These are phyloP conservation scores for Parasteatoda lunata DNA, from an alignment of 2,888 invertebrate species.

Conservation along the genomic window DNA sequence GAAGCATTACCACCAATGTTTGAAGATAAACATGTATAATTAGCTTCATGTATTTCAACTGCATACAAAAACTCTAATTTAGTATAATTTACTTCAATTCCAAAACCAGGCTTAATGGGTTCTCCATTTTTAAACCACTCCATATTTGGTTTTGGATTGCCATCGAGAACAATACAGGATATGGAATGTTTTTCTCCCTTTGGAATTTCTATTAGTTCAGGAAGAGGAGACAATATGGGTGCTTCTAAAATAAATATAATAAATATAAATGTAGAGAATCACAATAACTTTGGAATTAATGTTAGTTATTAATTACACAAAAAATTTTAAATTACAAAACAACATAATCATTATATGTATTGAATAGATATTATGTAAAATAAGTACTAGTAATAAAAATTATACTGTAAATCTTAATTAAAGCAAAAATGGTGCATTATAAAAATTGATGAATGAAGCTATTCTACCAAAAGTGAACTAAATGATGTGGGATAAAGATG, in stretches of 20 bases:
- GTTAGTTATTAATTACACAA: background rate
- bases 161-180: slow-evolving; percentile 75
- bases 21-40: slow-evolving; percentile 48
- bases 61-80: slow-evolving; percentile 47
- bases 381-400: no score
- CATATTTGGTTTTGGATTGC: slow-evolving; percentile 71
- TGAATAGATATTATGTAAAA: no score
- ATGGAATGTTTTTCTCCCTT: slow-evolving; percentile 74
- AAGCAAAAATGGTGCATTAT: no score
- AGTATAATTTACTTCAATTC: slow-evolving; percentile 50
- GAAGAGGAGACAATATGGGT: slow-evolving; percentile 76
- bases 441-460: no score
- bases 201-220: slow-evolving; percentile 74
- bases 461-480: no score
- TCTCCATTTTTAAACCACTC: slow-evolving; percentile 71
- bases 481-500: no score
- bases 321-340: background rate
- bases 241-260: slow-evolving; percentile 72
- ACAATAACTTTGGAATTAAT: no score
- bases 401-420: no score
- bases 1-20: slow-evolving; percentile 61
- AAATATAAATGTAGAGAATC: background rate
- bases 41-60: slow-evolving; percentile 47
- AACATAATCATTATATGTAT: no score
- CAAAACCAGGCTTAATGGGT: slow-evolving; percentile 71